Base-by-base conservation (phyloP, 1,140 invertebrate genomes). In the Drosophila kepulauana region DNA sequence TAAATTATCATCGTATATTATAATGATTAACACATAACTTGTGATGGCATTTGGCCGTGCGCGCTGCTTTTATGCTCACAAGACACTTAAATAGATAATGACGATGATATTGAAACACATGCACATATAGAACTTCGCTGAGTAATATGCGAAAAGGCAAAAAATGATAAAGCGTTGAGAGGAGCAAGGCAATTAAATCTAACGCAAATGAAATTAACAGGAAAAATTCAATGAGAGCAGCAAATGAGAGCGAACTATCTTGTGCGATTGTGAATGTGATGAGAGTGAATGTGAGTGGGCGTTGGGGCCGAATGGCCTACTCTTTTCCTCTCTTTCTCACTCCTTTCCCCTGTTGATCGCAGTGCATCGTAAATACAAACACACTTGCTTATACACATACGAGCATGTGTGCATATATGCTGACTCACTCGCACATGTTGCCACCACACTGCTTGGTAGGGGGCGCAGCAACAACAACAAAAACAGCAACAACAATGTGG, bases 181-280 rank as follows among this genome's bases (percentile, higher is more conserved):
- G 5, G 58, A 65, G 67, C 56, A 76, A 25, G 63, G 68, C 74
- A 87, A 87, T 87, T 89, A 88, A 88, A 84, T 79, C 75, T 78
- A 71, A 75, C 49, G 78, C 61, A 81, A 78, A 58, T 38, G 54
- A 59, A 78, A 71, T 67, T 46, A 56, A 76, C 48, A 57, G 58
- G 58, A 77, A 80, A 73, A 77, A 56, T 57, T 51, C 38, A 66
- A 49, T 69, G 30, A 58, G 51, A 52, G 51, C 28, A 5, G 28
- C 28, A 30, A 52, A 15, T 52, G 33, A 43, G 45, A 33, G 35
- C 16, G 38, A 64, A 46, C 56, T 48, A 57, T 38, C 35, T 8
- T 10, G 10, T 38, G 35, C 25, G 25, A 25, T 25, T 20, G 30
- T 51, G 43, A 57, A 33, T 13, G 30, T 10, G n/a, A 11, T 16